These are phyloP conservation scores for Myathropa florea DNA, from an alignment of 2,888 invertebrate species.

Conservation along the genomic window DNA sequence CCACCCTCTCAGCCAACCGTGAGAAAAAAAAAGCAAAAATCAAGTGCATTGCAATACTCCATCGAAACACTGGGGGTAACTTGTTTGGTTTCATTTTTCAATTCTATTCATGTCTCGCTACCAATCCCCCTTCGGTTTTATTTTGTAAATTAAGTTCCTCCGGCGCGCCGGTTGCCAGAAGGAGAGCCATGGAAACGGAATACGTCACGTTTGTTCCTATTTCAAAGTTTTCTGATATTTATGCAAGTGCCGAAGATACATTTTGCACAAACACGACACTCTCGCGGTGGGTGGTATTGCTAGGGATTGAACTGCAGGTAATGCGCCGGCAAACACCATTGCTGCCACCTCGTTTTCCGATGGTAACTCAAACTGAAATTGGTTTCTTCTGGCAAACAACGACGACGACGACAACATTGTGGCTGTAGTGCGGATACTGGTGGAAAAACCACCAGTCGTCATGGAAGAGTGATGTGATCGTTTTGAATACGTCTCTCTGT, in stretches of 20 bases:
- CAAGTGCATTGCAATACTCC: constrained; percentile 36
- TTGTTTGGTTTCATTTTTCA: constrained; percentile 67
- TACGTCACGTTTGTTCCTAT: constrained; percentile 56
- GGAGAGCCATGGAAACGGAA: constrained; percentile 17
- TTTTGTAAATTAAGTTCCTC: constrained; percentile 9
- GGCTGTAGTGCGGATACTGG: background rate
- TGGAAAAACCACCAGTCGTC: constrained; percentile 18
- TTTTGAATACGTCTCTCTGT: constrained; percentile 61
- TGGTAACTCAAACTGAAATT: constrained; percentile 68
- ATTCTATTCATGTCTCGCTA: constrained; percentile 24
- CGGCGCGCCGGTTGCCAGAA: background rate
- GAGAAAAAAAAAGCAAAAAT: background rate
- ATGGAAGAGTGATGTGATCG: constrained; percentile 55
- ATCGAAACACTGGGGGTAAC: constrained; percentile 45
- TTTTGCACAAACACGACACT: constrained; percentile 34
- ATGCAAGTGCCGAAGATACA: constrained; percentile 32
- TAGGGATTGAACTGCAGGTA: constrained; percentile 16
- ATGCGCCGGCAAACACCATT: background rate
- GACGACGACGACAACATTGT: constrained; percentile 6
- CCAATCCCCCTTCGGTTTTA: background rate
- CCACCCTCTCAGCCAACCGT: background rate
- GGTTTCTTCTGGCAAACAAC: constrained; percentile 51
- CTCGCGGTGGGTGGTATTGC: constrained; percentile 29
- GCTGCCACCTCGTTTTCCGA: constrained; percentile 42
- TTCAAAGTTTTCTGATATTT: constrained; percentile 54